phyloP scores from a whole-genome alignment of 1,140 invertebrate genomes.

The Daktulosphaira vitifoliae region DNA sequence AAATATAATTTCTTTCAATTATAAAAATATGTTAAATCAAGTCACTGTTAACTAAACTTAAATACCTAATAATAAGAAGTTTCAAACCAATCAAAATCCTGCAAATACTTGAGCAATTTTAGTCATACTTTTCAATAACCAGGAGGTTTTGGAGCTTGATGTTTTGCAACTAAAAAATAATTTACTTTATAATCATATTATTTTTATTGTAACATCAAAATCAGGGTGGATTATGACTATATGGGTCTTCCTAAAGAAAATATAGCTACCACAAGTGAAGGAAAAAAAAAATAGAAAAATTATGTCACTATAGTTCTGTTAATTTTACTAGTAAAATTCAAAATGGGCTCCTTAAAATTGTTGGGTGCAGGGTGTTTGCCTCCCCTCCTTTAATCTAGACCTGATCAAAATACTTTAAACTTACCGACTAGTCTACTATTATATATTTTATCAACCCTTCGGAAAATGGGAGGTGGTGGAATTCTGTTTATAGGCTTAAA shows the following conservation, averaged over 20 bases:
- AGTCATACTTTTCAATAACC: slow-evolving; percentile 24
- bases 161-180: slow-evolving; percentile 17
- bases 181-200: too few species aligned
- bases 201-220: neutral
- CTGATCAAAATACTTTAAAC: slow-evolving; percentile 33
- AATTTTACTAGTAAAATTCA: too few species aligned
- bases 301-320: too few species aligned
- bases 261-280: too few species aligned
- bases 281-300: too few species aligned
- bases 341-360: too few species aligned
- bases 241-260: too few species aligned
- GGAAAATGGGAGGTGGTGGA: slow-evolving; percentile 47
- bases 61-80: neutral
- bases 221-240: too few species aligned
- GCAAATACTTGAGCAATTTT: slow-evolving; percentile 21
- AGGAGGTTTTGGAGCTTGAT: slow-evolving; percentile 28
- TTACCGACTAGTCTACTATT: slow-evolving; percentile 49
- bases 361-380: too few species aligned
- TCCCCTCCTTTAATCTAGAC: too few species aligned
- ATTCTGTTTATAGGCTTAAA: slow-evolving; percentile 48
- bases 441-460: slow-evolving; percentile 48
- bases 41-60: neutral
- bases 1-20: slow-evolving; percentile 7
- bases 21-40: neutral
- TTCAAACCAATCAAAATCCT: neutral